phyloP scores from a whole-genome alignment of 2,797 vertebrate genomes.

The Sphenopsis melanotis region DNA sequence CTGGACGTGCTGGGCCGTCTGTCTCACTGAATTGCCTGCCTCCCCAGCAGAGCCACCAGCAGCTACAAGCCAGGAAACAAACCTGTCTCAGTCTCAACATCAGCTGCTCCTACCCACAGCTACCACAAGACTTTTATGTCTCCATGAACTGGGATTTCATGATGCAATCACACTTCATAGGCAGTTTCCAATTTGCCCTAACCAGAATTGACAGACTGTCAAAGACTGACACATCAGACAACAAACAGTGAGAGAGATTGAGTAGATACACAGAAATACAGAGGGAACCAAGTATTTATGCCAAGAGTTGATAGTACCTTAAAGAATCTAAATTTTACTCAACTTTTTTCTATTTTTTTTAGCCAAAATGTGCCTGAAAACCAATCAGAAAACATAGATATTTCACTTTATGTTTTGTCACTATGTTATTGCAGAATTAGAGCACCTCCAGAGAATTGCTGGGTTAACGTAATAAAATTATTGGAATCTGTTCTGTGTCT shows the following conservation, averaged over 20 bases:
- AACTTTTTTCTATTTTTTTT: not conserved
- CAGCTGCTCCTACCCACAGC: not conserved
- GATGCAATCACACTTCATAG: not conserved
- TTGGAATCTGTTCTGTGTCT: not conserved
- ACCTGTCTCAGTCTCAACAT: not conserved
- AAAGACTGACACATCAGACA: not conserved
- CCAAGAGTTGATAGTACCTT: not conserved
- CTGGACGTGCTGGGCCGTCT: not conserved
- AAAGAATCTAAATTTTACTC: not conserved
- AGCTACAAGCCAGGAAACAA: not conserved
- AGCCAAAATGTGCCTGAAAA: not conserved
- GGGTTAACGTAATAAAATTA: not conserved
- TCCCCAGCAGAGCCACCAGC: not conserved
- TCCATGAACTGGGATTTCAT: not conserved
- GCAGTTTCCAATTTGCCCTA: not conserved
- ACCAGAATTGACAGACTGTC: not conserved
- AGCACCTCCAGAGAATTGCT: not conserved
- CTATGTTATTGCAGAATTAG: not conserved
- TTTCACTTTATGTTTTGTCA: not conserved
- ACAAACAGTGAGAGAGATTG: not conserved
- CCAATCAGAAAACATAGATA: not conserved
- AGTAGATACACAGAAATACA: not conserved
- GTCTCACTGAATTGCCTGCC: not conserved
- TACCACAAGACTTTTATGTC: not conserved
- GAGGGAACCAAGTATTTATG: not conserved